Evolutionary conservation across 2,797 vertebrate genomes (phyloP).

Genomic region (Poecilia gillii): DNA sequence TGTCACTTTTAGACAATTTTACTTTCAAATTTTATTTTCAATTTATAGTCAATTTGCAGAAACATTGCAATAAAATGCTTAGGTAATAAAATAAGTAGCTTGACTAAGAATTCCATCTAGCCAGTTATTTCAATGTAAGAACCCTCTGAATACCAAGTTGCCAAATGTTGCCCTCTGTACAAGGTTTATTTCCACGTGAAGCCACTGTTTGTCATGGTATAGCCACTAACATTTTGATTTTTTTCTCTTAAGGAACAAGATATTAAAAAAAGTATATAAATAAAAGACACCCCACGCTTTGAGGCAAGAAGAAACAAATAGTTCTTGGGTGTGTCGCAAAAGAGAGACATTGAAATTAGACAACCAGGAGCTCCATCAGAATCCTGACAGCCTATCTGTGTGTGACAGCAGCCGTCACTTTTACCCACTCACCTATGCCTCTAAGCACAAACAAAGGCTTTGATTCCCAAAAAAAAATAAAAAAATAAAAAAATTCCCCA

Average conservation of each 20-base stretch:
- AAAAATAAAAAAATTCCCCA: constrained; percentile 15
- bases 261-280: constrained; percentile 26
- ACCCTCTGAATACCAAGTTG: constrained; percentile 3
- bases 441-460: constrained; percentile 70
- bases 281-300: constrained; percentile 18
- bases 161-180: constrained; percentile 28
- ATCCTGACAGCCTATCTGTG: constrained; percentile 55
- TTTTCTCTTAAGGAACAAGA: constrained; percentile 28
- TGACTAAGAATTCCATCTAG: background rate
- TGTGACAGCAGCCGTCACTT: constrained; percentile 65
- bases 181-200: background rate
- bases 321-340: constrained; percentile 43
- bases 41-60: background rate
- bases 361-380: constrained; percentile 62
- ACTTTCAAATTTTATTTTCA: too few relatives aligned
- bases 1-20: too few relatives aligned
- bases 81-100: background rate
- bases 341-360: constrained; percentile 66
- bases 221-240: constrained; percentile 38
- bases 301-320: constrained; percentile 51
- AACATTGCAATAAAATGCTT: background rate
- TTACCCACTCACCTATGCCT: constrained; percentile 75
- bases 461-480: constrained; percentile 62
- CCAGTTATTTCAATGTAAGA: background rate
- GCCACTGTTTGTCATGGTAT: constrained; percentile 34